These are phyloP conservation scores for Epistrophella euchroma DNA, from an alignment of 2,888 invertebrate species.

Conservation along the genomic window DNA sequence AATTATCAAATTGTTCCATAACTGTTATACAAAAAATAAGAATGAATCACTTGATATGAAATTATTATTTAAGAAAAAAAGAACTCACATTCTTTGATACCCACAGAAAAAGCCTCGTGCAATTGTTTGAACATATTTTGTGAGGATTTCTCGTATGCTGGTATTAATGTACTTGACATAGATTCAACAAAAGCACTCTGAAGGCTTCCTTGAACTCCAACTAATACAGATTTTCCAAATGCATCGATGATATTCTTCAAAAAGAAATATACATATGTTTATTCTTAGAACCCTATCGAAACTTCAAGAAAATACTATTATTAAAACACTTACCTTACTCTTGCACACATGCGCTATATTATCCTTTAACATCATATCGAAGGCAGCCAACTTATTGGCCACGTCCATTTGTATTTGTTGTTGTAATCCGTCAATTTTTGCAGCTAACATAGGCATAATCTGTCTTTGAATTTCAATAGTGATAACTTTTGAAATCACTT, in stretches of 20 bases:
- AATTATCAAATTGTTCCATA: constrained; percentile 84
- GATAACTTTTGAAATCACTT: constrained; percentile 85
- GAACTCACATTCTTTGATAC: constrained; percentile 93
- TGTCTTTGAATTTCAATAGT: constrained; percentile 86
- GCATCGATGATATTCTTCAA: constrained; percentile 89
- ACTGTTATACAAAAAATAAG: constrained; percentile 80
- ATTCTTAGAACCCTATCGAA: not conserved
- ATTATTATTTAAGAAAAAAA: not conserved
- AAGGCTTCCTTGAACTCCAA: constrained; percentile 89
- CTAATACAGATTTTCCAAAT: constrained; percentile 88
- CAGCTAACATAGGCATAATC: constrained; percentile 86
- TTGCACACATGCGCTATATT: constrained; percentile 91
- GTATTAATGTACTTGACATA: constrained; percentile 90
- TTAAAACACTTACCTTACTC: constrained; percentile 87
- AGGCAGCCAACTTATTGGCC: constrained; percentile 88
- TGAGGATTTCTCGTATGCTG: constrained; percentile 94
- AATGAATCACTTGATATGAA: not conserved
- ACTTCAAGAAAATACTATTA: not conserved
- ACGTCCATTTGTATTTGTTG: constrained; percentile 90
- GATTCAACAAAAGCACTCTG: constrained; percentile 91
- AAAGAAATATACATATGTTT: constrained; percentile 71
- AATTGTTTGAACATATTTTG: constrained; percentile 95
- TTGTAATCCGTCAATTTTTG: constrained; percentile 90
- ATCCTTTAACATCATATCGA: constrained; percentile 90
- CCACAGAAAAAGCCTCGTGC: constrained; percentile 93